Percentiles rank a stretch among this genome's conserved stretches.
phyloP scores from a whole-genome alignment of 2,797 vertebrate genomes.

The Trematomus bernacchii region DNA sequence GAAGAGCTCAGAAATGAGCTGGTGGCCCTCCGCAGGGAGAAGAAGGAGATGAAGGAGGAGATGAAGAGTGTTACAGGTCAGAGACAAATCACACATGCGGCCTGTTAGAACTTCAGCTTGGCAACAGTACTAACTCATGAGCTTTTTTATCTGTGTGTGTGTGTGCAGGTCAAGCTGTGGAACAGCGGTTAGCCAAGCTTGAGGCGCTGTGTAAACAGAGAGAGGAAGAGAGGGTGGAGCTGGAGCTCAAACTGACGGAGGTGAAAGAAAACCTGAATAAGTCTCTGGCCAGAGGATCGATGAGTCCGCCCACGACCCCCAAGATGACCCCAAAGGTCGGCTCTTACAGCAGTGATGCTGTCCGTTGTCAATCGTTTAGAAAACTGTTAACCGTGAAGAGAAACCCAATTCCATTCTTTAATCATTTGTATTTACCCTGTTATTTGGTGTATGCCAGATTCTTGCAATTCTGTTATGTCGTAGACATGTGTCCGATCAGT shows the following conservation, averaged over 20 bases:
- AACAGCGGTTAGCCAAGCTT: constrained; percentile 86
- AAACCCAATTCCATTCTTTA: neutral
- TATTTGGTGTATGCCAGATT: neutral
- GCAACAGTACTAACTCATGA: constrained; percentile 4
- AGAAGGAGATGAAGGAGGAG: constrained; percentile 89
- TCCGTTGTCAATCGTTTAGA: neutral
- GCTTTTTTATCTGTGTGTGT: constrained; percentile 23
- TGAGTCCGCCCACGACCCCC: constrained; percentile 86
- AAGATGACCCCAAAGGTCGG: constrained; percentile 84
- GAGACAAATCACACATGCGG: constrained; percentile 31
- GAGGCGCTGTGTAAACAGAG: constrained; percentile 92
- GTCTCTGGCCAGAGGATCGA: constrained; percentile 92
- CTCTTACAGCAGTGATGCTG: neutral
- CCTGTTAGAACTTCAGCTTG: constrained; percentile 17
- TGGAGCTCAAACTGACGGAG: constrained; percentile 92
- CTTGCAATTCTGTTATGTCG: neutral
- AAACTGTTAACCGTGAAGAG: neutral
- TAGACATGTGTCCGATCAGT: too few relatives aligned
- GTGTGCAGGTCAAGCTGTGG: constrained; percentile 78
- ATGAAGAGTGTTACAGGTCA: constrained; percentile 88
- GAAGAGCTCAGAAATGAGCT: constrained; percentile 88
- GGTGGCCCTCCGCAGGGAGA: constrained; percentile 89
- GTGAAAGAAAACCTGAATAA: constrained; percentile 97
- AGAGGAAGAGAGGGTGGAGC: constrained; percentile 91
- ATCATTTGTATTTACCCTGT: neutral